Base-by-base conservation (phyloP, 2,113 vertebrate species). In the Lophochroa leadbeateri region DNA sequence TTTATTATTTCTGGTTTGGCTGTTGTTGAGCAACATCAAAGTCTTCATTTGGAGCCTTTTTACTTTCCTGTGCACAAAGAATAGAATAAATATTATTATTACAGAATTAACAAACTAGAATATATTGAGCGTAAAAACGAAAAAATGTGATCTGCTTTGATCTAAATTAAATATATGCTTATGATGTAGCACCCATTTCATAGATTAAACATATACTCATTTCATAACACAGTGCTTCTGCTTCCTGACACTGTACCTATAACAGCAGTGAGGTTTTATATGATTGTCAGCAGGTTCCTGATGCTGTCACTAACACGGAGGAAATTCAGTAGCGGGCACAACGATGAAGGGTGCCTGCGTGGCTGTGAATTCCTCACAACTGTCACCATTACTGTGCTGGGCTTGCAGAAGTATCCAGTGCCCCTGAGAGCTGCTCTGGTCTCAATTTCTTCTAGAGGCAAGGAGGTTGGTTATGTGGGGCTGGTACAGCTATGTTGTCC, bases 221-320 rank as follows among this genome's bases (percentile, higher is more conserved):
- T 55, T 43, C 37, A 6, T 3, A 55, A 21, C 31, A 17, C 35
- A 14, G 53, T 13, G 11, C 18, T 44, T 55, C 44, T 65, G n/a
- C 75, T 55, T 47, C 3, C 58, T 65, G 64, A 3, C 37, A 13
- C 5, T n/a, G 35, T 13, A 28, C 18, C 50, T 33, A 3, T 11
- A 15, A 21, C 46, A 67, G 41, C 18, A 25, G 9, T 0, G 4
- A 47, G 55, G 16, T 4, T 58, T 57, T 47, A 13, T 2, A 12
- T 2, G 31, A 2, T 39, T 53, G 39, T 15, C 28, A 35, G 65
- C 29, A 33, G 16, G 17, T 21, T 69, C 33, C 3, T 0, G 4
- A 17, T 44, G n/a, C 24, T 5, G 1, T 19, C 49, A 44, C n/a
- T 21, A 7, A 23, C 31, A 11, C 0, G 0, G 17, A 43, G 53